Base-by-base conservation (phyloP, 2,113 vertebrate genomes). In the Trematomus loennbergii region DNA sequence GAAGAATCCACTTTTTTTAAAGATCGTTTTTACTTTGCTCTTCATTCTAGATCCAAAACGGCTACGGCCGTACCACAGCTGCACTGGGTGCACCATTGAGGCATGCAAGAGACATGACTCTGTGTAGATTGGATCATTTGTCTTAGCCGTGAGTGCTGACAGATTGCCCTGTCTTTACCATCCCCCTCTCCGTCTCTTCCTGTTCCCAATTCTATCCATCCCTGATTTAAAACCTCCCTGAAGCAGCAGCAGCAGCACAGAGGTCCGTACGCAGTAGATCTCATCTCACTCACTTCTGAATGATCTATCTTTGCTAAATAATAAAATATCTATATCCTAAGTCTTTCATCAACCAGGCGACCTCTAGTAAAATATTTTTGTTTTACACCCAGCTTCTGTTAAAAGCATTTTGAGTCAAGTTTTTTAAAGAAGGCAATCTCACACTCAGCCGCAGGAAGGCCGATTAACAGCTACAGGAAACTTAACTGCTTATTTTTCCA, bases 51-150 rank as follows among this genome's bases (percentile, higher is more conserved):
- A 13, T 59, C 67, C 29, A 46, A n/a, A 67, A 72, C 0, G 11
- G 55, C 25, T 50, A 78, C 2, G 29, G 55, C 73, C 75, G 75
- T 61, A 73, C 36, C 33, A 64, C 69, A 67, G 81, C 81, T 64
- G 70, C 52, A 61, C 54, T 43, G 22, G n/a, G 43, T 46, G 17
- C 50, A 60, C 82, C 78, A 83, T 64, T 25, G 57, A 86, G 79
- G 76, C 49, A 49, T 62, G 54, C 62, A 69, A 78, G 45, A 57
- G 66, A 79, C 85, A 71, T 59, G 40, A 77, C 67, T 69, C 71
- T 57, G 83, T 57, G 70, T 52, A 87, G 89, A 94, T 84, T 91
- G 90, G 83, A 78, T 76, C 79, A 84, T 94, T 94, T 82, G 90
- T 92, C 90, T 89, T 67, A 3, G 61, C 88, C n/a, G 4, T 84